Conservation (phyloP, 2,797 vertebrate species). For the Callimico goeldii region DNA sequence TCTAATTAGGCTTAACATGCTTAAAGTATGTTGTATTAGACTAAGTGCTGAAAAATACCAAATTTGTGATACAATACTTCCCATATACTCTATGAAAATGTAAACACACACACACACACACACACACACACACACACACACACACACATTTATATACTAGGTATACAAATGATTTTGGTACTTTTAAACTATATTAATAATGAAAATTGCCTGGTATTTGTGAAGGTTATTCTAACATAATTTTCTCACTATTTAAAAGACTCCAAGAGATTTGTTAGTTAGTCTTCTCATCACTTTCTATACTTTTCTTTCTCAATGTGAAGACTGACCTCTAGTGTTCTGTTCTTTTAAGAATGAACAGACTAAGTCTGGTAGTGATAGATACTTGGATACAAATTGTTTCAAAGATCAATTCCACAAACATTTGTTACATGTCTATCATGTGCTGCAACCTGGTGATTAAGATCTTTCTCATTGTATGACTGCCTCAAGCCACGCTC, state of each 20-base stretch:
- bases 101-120: neutral
- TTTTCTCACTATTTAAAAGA: neutral
- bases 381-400: neutral
- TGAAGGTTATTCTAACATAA: neutral
- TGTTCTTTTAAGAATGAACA: slow-evolving; percentile 47
- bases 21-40: neutral
- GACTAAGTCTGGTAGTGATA: neutral
- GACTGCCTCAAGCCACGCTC: neutral
- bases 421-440: neutral
- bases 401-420: neutral
- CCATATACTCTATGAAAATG: neutral
- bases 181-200: neutral
- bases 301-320: slow-evolving; percentile 59
- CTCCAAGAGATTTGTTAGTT: neutral
- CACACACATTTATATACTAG: too few species aligned
- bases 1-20: neutral
- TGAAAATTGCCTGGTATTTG: neutral
- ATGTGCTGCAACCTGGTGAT: neutral
- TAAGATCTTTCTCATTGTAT: neutral
- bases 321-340: slow-evolving; percentile 86
- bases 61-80: neutral
- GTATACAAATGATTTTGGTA: neutral
- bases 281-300: neutral
- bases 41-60: neutral
- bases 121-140: too few species aligned